These are phyloP conservation scores for Myotis lucifugus DNA, from an alignment of 2,113 vertebrate species.

Conservation along the genomic window DNA sequence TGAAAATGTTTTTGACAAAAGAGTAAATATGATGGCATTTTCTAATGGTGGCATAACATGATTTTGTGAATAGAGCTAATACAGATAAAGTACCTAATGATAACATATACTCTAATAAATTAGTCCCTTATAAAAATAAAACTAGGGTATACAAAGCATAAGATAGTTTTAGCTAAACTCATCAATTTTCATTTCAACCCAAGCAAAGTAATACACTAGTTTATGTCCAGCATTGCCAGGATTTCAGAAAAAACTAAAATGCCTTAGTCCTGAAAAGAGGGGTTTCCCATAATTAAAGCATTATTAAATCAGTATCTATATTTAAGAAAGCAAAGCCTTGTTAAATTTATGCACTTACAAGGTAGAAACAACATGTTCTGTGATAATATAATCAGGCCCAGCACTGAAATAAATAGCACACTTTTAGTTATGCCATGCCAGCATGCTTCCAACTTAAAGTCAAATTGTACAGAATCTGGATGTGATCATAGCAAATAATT, in stretches of 20 bases:
- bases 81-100: background rate
- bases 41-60: background rate
- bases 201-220: background rate
- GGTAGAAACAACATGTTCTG: background rate
- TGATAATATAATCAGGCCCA: background rate
- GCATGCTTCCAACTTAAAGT: background rate
- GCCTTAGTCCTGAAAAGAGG: background rate
- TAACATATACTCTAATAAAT: background rate
- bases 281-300: background rate
- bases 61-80: background rate
- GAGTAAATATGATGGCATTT: background rate
- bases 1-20: background rate
- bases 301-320: background rate
- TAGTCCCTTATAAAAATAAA: background rate
- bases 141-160: background rate
- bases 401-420: fast-evolving
- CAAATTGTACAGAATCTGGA: background rate
- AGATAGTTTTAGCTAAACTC: background rate
- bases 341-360: background rate
- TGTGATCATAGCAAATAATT: background rate
- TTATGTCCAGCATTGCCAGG: background rate
- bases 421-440: background rate
- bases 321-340: background rate
- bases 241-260: background rate
- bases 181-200: background rate